Evolutionary conservation across 2,113 vertebrate species (phyloP), one percentile per base, ranked within the genome.

Genomic region (Lepisosteus osseus): DNA sequence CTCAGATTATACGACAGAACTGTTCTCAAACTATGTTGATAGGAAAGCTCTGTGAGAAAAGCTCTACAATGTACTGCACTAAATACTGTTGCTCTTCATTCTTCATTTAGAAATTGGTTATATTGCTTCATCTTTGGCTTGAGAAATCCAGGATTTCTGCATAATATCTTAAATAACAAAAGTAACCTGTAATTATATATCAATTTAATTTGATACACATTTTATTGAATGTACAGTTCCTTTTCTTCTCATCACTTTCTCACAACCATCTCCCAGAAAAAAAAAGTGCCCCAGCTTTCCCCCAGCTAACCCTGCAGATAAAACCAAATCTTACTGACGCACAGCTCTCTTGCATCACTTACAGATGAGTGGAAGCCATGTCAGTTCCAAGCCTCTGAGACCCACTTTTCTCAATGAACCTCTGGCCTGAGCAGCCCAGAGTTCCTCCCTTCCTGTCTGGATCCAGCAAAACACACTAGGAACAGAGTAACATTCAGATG

Each of bases 1-100:
- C 11, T 65, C 62, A 6, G 74, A 81, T 85, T 88, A 85, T 84
- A 89, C 88, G 83, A 88, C 76, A 61, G 13, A 63, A 69, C 76
- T 65, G 79, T 61, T 76, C 74, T 68, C 74, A 80, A 62, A 78
- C 84, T 81, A 88, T 73, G 57, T 66, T 45, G 43, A 76, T 78
- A 87, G 84, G 75, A 75, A 80, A 82, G 78, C 73, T 43, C 42
- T 61, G 67, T 74, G 67, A 70, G 69, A 62, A 80, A 79, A 71
- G 73, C 61, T 59, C 61, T 13, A 61, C 51, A 67, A 56, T 61
- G 67, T n/a, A 6, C 45, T 66, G 9, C 5, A 51, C 76, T 64
- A 54, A 65, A 63, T 73, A 65, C 69, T 66, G 65, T 63, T 63
- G 70, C 45, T 47, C 7, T 56, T 29, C 29, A 29, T 2, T 2